These are phyloP conservation scores for Calliphora vicina DNA, from an alignment of 1,140 invertebrate species.

Conservation along the genomic window DNA sequence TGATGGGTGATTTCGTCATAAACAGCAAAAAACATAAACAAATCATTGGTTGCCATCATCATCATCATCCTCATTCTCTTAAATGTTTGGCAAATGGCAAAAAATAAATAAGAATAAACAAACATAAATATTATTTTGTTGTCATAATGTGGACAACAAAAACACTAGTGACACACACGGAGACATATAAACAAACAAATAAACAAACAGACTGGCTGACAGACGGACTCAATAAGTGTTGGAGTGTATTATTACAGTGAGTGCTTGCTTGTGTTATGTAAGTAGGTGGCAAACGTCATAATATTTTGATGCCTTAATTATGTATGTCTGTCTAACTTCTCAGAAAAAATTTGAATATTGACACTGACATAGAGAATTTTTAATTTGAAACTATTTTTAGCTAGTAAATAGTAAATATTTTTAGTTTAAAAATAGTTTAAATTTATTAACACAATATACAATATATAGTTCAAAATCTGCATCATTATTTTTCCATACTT, in stretches of 20 bases:
- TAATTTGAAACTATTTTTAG: background rate
- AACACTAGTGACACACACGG: too few relatives aligned
- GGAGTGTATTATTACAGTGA: too few relatives aligned
- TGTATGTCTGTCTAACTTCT: background rate
- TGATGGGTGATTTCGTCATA: conserved; percentile 4
- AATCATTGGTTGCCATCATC: background rate
- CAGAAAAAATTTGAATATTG: background rate
- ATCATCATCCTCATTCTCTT: too few relatives aligned
- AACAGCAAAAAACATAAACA: background rate
- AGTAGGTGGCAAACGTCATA: background rate
- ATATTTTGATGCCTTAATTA: background rate
- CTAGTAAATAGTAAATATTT: too few relatives aligned
- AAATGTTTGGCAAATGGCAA: background rate
- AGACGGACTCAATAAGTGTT: too few relatives aligned
- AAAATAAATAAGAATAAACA: background rate
- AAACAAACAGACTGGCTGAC: too few relatives aligned
- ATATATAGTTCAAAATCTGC: too few relatives aligned
- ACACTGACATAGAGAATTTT: background rate
- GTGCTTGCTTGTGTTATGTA: background rate
- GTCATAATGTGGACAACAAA: too few relatives aligned
- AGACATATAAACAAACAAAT: too few relatives aligned
- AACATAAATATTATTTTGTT: background rate
- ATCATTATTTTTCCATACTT: too few relatives aligned
- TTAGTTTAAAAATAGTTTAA: too few relatives aligned
- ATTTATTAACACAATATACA: too few relatives aligned